A percentile compares a stretch with the other conserved stretches of the same genome.
Evolutionary conservation across 2,797 vertebrate genomes (phyloP).

Genomic region (Hydrolagus colliei): DNA sequence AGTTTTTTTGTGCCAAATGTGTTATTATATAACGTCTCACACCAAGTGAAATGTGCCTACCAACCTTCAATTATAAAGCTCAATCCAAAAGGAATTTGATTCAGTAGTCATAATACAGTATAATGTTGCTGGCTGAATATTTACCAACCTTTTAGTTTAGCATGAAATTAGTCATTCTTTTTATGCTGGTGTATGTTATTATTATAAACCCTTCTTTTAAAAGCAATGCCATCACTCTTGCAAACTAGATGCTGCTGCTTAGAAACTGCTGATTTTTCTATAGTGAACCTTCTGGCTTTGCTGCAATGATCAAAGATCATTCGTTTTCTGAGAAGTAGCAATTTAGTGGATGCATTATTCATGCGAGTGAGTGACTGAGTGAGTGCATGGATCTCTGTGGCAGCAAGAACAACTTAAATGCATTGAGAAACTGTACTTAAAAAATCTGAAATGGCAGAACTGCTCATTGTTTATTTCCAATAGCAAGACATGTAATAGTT

Average conservation of each 20-base stretch:
- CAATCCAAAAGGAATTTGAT: too few species aligned
- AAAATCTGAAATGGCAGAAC: neutral
- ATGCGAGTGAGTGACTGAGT: neutral
- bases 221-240: neutral
- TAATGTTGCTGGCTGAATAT: too few species aligned
- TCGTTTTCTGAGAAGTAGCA: neutral
- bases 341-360: conserved; percentile 2
- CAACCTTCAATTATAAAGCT: too few species aligned
- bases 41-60: neutral
- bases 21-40: neutral
- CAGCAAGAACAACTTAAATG: neutral
- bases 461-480: neutral
- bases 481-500: neutral
- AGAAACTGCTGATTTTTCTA: neutral
- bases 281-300: neutral
- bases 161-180: neutral
- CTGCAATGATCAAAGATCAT: neutral
- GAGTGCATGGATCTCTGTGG: neutral
- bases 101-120: too few species aligned
- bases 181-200: neutral
- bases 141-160: too few species aligned
- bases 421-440: neutral
- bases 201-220: neutral
- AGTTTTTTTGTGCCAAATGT: too few species aligned
- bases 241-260: neutral